A percentile compares a stretch with the other conserved stretches of the same genome.
Conservation (phyloP, 2,888 invertebrate genomes). For the Drosophila subsilvestris region DNA sequence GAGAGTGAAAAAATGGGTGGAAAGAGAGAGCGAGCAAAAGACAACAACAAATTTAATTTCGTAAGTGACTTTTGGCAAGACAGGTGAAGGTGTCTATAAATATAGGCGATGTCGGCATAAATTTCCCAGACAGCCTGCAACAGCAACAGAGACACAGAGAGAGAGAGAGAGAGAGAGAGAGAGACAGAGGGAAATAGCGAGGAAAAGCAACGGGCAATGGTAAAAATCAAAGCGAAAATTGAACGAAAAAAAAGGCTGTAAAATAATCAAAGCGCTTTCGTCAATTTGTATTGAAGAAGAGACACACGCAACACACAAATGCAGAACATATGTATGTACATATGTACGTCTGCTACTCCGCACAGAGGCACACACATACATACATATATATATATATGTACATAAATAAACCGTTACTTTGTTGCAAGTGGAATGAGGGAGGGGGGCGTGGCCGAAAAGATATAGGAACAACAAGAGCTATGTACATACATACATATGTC, state of each 20-base stretch:
- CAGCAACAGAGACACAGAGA: background rate
- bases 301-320: constrained; percentile 9
- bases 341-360: background rate
- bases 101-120: constrained; percentile 69
- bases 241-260: constrained; percentile 40
- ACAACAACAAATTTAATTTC: constrained; percentile 71
- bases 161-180: background rate
- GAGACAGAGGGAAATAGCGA: background rate
- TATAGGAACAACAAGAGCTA: background rate
- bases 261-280: constrained; percentile 57
- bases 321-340: background rate
- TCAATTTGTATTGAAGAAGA: constrained; percentile 37
- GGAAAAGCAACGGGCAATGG: constrained; percentile 15
- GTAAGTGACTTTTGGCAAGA: constrained; percentile 72
- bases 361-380: background rate
- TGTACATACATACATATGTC: constrained; percentile 1
- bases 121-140: constrained; percentile 50
- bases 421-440: background rate
- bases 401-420: constrained; percentile 16
- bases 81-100: constrained; percentile 73
- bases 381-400: background rate
- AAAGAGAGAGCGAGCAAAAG: constrained; percentile 23
- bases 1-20: constrained; percentile 15
- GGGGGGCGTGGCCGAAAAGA: constrained; percentile 9
- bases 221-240: constrained; percentile 29